Base-by-base conservation (phyloP, 2,888 invertebrate species). In the Elmis aenea region DNA sequence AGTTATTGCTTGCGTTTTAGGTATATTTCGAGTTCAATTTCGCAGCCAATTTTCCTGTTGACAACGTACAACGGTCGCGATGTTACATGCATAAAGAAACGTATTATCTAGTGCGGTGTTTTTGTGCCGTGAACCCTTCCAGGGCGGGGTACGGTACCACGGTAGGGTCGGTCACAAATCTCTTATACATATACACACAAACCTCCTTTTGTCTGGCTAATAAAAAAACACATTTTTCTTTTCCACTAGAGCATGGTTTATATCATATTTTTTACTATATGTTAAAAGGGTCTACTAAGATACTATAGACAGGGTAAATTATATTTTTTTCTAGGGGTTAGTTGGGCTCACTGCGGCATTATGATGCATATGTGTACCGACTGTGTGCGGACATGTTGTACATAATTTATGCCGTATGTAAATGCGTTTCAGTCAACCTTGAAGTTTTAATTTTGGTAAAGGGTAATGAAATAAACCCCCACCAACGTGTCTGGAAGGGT, bases 221-320 rank as follows among this genome's bases (percentile, higher is more conserved):
- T 66, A 67, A 66, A 66, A 63, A 65, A 66, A 65, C 62, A 57
- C 66, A 68, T 69, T 68, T 68, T 68, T 67, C 67, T 68, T 67
- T 64, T 64, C 65, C 69, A 68, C 61, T 60, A 64, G 67, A 68
- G 66, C 69, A 66, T 69, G 67, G 64, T 68, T 69, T 68, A 69
- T 68, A 68, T 63, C 64, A 68, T 68, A 66, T 65, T 65, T 66
- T 64, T 64, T 62, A 46, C 52, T 43, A 48, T 52, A 51, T 54
- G 51, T 53, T 55, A 55, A 60, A 59, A 57, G 58, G 59, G 58
- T 58, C 51, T 42, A 49, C 51, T 41, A 57, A 58, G 61, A 61
- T 58, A 54, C 54, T 56, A 57, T 54, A 43, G 39, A 52, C 51
- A 57, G 58, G 61, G 58, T 58, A 57, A 60, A 58, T 55, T 57